Conservation (phyloP, 1,140 invertebrate genomes). For the Drosophila funebris region DNA sequence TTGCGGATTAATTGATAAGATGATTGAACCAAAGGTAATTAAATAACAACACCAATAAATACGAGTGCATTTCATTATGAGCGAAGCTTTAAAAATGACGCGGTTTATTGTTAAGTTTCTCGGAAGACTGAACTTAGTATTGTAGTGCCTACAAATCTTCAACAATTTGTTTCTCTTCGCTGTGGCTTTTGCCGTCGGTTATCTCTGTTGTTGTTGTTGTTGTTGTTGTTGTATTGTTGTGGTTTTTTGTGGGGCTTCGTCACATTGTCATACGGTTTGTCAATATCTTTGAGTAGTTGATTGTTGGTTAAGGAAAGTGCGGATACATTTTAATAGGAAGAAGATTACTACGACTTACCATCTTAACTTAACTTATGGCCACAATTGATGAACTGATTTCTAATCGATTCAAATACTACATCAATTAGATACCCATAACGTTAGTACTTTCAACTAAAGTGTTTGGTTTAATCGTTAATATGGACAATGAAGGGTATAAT, state of each 20-base stretch:
- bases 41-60: slow-evolving; percentile 17
- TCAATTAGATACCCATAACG: no score
- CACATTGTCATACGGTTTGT: slow-evolving; percentile 7
- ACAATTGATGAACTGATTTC: neutral
- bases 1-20: slow-evolving; percentile 86
- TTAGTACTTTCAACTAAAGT: no score
- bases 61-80: neutral
- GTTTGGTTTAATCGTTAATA: no score
- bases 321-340: no score
- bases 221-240: no score
- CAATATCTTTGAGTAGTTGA: neutral
- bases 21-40: slow-evolving; percentile 85
- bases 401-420: neutral
- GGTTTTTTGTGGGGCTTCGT: slow-evolving; percentile 38
- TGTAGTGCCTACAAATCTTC: slow-evolving; percentile 15
- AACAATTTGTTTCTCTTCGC: slow-evolving; percentile 9
- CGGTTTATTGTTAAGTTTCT: slow-evolving; percentile 31
- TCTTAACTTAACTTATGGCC: neutral
- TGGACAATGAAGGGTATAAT: no score
- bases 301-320: neutral
- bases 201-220: slow-evolving; percentile 7
- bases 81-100: slow-evolving; percentile 72
- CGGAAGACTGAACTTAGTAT: slow-evolving; percentile 5
- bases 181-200: slow-evolving; percentile 46
- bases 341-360: neutral